Evolutionary conservation across 2,113 vertebrate genomes (phyloP).

Genomic region (Coryphaenoides rupestris): DNA sequence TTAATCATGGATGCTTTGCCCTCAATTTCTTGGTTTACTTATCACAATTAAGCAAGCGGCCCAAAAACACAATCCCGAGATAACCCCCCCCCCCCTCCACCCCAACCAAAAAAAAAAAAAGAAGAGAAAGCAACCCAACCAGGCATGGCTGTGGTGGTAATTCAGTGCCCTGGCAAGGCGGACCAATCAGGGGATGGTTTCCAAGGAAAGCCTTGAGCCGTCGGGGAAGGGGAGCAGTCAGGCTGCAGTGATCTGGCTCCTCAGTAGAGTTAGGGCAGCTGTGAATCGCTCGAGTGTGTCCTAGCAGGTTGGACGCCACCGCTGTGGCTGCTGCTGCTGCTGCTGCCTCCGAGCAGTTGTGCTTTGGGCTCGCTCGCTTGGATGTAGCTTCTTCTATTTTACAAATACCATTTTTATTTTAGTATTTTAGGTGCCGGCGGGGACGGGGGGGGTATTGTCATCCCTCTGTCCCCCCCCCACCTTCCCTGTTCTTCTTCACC

Average conservation of each 20-base stretch:
- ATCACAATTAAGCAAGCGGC: too few species aligned
- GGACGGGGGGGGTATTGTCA: neutral
- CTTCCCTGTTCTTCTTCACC: too few species aligned
- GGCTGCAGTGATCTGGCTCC: slow-evolving; percentile 35
- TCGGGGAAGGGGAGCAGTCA: slow-evolving; percentile 33
- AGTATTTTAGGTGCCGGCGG: neutral
- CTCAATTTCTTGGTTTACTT: too few species aligned
- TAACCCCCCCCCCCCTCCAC: slow-evolving; percentile 3
- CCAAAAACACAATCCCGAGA: neutral
- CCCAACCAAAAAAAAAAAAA: slow-evolving; percentile 20
- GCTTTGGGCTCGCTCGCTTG: neutral
- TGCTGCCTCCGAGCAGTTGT: neutral
- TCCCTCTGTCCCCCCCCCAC: too few species aligned
- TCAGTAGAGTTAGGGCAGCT: slow-evolving; percentile 40
- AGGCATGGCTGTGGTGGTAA: slow-evolving; percentile 44
- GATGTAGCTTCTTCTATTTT: neutral
- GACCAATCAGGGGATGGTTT: slow-evolving; percentile 49
- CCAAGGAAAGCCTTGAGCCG: slow-evolving; percentile 53
- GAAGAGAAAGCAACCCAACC: slow-evolving; percentile 51
- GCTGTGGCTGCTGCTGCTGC: too few species aligned
- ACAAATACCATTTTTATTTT: neutral
- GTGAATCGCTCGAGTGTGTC: slow-evolving; percentile 28
- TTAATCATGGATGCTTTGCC: too few species aligned
- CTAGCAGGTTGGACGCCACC: slow-evolving; percentile 14
- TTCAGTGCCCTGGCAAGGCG: slow-evolving; percentile 46